Base-by-base conservation (phyloP, 2,888 invertebrate genomes). In the Hipparchia sbordonii region DNA sequence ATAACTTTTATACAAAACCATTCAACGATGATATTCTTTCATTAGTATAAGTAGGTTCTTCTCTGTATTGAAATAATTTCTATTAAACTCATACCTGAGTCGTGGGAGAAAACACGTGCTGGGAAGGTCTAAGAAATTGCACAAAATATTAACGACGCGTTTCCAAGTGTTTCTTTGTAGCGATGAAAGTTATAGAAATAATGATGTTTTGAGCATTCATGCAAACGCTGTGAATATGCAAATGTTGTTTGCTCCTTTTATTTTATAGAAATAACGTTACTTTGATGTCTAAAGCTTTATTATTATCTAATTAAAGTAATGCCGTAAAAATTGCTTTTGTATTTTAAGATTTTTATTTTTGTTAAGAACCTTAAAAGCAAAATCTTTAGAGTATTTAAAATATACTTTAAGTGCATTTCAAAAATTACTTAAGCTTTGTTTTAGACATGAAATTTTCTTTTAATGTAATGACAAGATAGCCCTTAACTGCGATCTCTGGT, bases 101-200 rank as follows among this genome's bases (percentile, higher is more conserved):
- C 57, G 71, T 73, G 71, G 63, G 75, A 75, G 48, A 39, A 60
- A 67, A 13, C 76, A 74, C 65, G 13, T 76, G 74, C 45, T 8
- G 6, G 13, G 70, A 76, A 76, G 76, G 76, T 59, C 66, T 66
- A 48, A 70, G 57, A 65, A 68, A 70, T 70, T 67, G 56, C 70
- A 74, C 67, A 70, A 73, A 72, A 76, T 76, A 72, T 74, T 71
- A 73, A 68, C 45, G 39, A 48, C 23, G 62, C 61, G 45, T 67
- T 68, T 61, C 48, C 65, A 12, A 51, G 63, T 65, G 67, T 71
- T 61, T 65, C 56, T 67, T 70, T 71, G 51, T 62, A 45, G n/a
- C 39, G 23, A 70, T 54, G 59, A 8, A 67, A 70, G 45, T 62
- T 70, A 48, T 48, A 52, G n/a, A 67, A 70, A 70, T 70, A 72